Percentiles rank a stretch among this genome's conserved stretches.
phyloP scores from a whole-genome alignment of 2,113 vertebrate genomes.

The Anseranas semipalmata region DNA sequence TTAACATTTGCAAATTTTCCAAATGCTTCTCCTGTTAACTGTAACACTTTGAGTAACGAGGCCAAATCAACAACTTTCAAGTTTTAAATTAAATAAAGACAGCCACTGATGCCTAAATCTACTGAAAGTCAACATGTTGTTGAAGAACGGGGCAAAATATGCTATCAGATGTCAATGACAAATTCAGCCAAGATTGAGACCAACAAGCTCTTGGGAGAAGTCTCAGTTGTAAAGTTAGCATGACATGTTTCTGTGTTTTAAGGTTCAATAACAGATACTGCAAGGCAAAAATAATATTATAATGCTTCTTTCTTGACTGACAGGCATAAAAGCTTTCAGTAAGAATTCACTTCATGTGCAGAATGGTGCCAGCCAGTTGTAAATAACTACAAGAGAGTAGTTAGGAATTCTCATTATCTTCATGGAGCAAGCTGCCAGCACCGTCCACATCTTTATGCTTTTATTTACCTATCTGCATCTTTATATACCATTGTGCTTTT shows the following conservation, averaged over 20 bases:
- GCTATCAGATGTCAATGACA: not conserved
- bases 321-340: not conserved
- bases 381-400: not conserved
- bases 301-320: not conserved
- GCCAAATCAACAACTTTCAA: slow-evolving; percentile 14
- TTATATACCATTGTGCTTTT: not conserved
- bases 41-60: not conserved
- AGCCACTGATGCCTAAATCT: not conserved
- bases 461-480: not conserved
- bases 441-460: not conserved
- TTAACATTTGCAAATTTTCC: not conserved
- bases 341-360: not conserved
- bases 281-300: not conserved
- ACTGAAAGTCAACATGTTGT: not conserved
- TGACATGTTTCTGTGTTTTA: not conserved
- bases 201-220: not conserved
- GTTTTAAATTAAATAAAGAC: slow-evolving; percentile 15
- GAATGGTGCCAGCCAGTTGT: not conserved
- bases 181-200: not conserved
- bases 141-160: not conserved
- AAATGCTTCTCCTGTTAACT: not conserved
- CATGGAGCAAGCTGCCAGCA: not conserved
- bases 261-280: not conserved
- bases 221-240: not conserved
- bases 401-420: not conserved